These are phyloP conservation scores for Deilephila elpenor DNA, from an alignment of 2,888 invertebrate genomes.

Conservation along the genomic window DNA sequence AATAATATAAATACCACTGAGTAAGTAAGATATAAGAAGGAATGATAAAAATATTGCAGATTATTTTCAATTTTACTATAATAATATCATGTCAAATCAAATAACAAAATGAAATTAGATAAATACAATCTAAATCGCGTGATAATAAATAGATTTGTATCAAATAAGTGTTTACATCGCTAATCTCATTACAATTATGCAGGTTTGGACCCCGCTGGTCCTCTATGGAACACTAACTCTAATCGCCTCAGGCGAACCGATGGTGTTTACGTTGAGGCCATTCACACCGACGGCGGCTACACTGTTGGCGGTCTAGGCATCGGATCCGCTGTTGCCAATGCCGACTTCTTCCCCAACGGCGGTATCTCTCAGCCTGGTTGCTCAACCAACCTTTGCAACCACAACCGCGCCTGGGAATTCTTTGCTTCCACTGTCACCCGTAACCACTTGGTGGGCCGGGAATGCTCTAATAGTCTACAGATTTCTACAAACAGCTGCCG, in stretches of 20 bases:
- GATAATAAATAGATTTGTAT: too few relatives aligned
- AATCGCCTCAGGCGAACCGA: constrained; percentile 61
- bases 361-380: constrained; percentile 75
- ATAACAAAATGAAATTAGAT: too few relatives aligned
- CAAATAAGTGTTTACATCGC: not conserved
- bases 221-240: constrained; percentile 59
- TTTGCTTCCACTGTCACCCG: constrained; percentile 63
- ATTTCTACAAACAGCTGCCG: constrained; percentile 58
- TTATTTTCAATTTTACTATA: too few relatives aligned
- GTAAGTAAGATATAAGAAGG: too few relatives aligned
- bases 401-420: constrained; percentile 66
- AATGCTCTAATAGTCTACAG: constrained; percentile 56
- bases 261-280: constrained; percentile 65
- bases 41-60: too few relatives aligned
- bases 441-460: constrained; percentile 61
- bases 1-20: too few relatives aligned
- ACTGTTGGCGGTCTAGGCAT: constrained; percentile 69
- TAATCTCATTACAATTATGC: not conserved
- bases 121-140: too few relatives aligned
- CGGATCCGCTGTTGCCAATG: constrained; percentile 77
- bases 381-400: constrained; percentile 60
- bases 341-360: constrained; percentile 86
- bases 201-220: constrained; percentile 40
- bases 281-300: constrained; percentile 74
- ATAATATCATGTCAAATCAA: too few relatives aligned